These are phyloP conservation scores for Mythimna loreyi DNA, from an alignment of 2,888 invertebrate genomes.

Conservation along the genomic window DNA sequence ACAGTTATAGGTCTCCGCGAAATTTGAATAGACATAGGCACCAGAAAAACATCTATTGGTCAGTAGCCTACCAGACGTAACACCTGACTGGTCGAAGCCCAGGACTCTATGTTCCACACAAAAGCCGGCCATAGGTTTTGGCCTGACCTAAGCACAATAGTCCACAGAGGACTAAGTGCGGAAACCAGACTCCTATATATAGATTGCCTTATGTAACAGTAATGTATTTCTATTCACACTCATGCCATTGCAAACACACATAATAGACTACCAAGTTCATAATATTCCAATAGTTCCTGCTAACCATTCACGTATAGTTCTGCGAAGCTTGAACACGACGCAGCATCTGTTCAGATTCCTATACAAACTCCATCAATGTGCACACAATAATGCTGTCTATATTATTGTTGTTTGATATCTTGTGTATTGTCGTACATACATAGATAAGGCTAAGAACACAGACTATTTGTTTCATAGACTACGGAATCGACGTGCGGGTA, in stretches of 20 bases:
- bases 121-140: no score
- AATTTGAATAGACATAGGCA: no score
- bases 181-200: no score
- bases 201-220: neutral
- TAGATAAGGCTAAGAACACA: neutral
- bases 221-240: neutral
- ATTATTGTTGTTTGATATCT: neutral
- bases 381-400: neutral
- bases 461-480: neutral
- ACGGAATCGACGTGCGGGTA: no score
- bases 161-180: no score
- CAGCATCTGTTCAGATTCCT: neutral
- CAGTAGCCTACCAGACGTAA: no score
- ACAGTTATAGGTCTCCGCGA: no score
- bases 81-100: no score
- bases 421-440: neutral
- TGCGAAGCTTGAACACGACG: neutral
- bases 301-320: neutral
- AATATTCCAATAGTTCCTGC: neutral
- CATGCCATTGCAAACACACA: slow-evolving; percentile 1
- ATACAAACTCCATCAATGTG: slow-evolving; percentile 17
- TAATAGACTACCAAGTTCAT: neutral
- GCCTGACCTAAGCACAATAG: no score
- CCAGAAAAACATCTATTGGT: no score
- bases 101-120: no score